Evolutionary conservation across 2,113 vertebrate genomes (phyloP), one percentile per base, ranked within the genome.

Genomic region (Suricata suricatta): DNA sequence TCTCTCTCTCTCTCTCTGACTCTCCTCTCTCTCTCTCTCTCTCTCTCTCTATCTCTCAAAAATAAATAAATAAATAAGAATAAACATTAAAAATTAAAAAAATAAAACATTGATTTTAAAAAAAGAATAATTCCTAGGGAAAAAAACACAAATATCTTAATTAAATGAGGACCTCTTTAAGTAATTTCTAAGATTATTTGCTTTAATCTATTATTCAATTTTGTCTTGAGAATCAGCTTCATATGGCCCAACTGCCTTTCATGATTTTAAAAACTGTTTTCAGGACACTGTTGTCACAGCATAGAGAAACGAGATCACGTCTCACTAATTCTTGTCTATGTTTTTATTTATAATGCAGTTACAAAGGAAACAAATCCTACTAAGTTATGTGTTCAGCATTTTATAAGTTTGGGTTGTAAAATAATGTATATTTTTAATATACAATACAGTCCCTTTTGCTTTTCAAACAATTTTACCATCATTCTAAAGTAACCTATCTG

Each of bases 141-240:
- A 31, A 15, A 15, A 93, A 38, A 5, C 4, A 50, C 16, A 54
- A 15, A 4, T 50, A 29, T 25, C 12, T 93, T 93, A 82, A 69
- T 90, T 90, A 88, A 93, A 88, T 95, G 47, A 83, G 19, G 33
- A 57, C 54, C 79, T 76, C 7, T 93, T 47, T 84, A 88, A 52
- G 7, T 80, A 31, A 90, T 81, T 7, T 57, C 35, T 84, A 14
- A 71, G 68, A 88, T 87, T 69, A 50, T 47, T 68, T 95, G 50
- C 33, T 50, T 93, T 71, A 91, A 47, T 2, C 19, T 54, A 60
- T 69, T 16, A 83, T 63, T 96, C 21, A 69, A 16, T 64, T 95
- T 82, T 5, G 11, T 31, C 44, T 81, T 86, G 77, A 4, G 77
- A 79, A 74, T 94, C 44, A 91, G 13, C 15, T 82, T 86, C 29